These are phyloP conservation scores for Nixonia krombeini DNA, from an alignment of 1,140 invertebrate species.

Conservation along the genomic window DNA sequence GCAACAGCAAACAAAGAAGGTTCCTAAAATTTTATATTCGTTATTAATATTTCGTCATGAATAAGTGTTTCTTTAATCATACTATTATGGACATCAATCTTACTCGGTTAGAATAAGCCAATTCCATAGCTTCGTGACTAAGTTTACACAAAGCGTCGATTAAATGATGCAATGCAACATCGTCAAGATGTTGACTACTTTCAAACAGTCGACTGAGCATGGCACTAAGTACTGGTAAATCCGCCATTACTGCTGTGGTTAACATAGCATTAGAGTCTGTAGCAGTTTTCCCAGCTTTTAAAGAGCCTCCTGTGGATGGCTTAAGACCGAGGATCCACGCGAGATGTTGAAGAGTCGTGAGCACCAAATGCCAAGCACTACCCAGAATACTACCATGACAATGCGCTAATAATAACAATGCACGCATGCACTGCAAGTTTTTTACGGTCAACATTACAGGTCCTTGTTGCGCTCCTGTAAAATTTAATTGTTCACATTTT, in stretches of 20 bases:
- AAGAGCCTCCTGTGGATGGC: conserved; percentile 90
- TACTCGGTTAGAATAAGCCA: conserved; percentile 94
- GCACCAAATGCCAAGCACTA: conserved; percentile 94
- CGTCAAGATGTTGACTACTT: conserved; percentile 93
- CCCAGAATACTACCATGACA: conserved; percentile 93
- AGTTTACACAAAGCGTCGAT: conserved; percentile 97
- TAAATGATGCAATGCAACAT: conserved; percentile 95
- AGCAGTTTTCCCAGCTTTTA: conserved; percentile 83
- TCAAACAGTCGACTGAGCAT: conserved; percentile 96
- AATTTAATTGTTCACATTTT: conserved; percentile 8
- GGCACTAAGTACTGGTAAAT: conserved; percentile 91
- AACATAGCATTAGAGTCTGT: conserved; percentile 92
- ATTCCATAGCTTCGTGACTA: conserved; percentile 96
- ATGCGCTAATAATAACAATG: conserved; percentile 89
- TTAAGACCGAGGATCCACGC: conserved; percentile 98
- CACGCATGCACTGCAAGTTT: conserved; percentile 96
- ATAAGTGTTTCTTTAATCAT: neutral
- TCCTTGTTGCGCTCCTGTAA: conserved; percentile 84
- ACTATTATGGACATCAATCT: conserved; percentile 31
- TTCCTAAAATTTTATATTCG: conserved; percentile 76
- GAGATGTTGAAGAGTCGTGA: conserved; percentile 96
- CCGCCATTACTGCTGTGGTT: conserved; percentile 95
- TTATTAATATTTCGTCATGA: neutral
- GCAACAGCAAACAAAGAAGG: conserved; percentile 98
- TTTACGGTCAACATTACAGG: conserved; percentile 99